phyloP scores from a whole-genome alignment of 2,797 vertebrate genomes.

The Clamator glandarius region DNA sequence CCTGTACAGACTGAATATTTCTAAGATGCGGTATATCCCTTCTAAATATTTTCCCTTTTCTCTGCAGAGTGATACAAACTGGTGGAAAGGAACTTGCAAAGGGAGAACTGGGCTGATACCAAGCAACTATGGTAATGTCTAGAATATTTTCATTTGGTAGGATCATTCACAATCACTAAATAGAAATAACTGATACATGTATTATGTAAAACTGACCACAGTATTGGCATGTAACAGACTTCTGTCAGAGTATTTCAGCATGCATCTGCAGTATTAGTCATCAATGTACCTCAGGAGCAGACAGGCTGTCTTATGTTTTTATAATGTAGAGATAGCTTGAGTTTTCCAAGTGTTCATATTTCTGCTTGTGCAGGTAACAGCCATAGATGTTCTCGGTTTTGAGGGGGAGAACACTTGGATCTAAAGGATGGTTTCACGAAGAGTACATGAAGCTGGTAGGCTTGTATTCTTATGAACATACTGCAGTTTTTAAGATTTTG shows the following conservation, averaged over 20 bases:
- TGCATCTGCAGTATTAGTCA: background rate
- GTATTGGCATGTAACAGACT: background rate
- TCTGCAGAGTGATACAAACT: slow-evolving; percentile 92
- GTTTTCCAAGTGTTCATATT: background rate
- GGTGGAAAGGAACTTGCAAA: slow-evolving; percentile 98
- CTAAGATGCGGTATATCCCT: background rate
- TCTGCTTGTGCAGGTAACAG: background rate
- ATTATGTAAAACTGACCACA: background rate
- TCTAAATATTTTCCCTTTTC: background rate
- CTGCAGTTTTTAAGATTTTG: background rate
- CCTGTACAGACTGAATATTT: background rate
- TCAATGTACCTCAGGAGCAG: background rate
- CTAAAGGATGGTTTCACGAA: background rate
- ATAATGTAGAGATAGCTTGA: background rate
- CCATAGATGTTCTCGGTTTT: background rate
- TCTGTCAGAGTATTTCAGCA: background rate
- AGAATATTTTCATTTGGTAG: slow-evolving; percentile 8
- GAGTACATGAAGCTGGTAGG: background rate
- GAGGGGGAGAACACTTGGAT: background rate
- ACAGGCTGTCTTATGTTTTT: background rate
- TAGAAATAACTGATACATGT: background rate
- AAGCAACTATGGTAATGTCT: slow-evolving; percentile 94
- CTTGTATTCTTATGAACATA: background rate
- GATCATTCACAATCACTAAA: background rate
- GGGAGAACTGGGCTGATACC: slow-evolving; percentile 95